Conservation (phyloP, 2,113 vertebrate genomes). For the Forbesichthys agassizii region DNA sequence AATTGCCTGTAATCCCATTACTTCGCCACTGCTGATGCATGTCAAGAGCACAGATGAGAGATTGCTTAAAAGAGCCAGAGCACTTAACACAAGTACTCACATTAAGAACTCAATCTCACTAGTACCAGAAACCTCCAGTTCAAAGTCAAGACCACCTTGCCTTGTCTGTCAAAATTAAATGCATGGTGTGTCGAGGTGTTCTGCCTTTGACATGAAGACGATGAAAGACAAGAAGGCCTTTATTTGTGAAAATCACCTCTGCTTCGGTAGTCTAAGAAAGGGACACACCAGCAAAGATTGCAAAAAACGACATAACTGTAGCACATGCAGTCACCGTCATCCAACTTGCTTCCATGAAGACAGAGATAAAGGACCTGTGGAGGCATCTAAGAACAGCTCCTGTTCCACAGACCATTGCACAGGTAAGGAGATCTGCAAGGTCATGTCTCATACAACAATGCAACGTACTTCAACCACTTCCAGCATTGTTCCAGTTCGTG, state of each 20-base stretch:
- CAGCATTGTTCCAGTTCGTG: slow-evolving; percentile 6
- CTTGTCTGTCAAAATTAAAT: slow-evolving; percentile 1
- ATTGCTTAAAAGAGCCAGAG: too few species aligned
- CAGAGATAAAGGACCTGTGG: not conserved
- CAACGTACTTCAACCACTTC: too few species aligned
- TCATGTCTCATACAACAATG: not conserved
- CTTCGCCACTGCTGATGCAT: too few species aligned
- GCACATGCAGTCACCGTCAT: not conserved
- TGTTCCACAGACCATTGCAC: slow-evolving; percentile 10
- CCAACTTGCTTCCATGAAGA: slow-evolving; percentile 16
- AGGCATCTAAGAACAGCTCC: slow-evolving; percentile 7
- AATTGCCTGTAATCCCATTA: too few species aligned
- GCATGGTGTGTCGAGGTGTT: slow-evolving; percentile 4
- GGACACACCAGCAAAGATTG: slow-evolving; percentile 11
- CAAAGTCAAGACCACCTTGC: not conserved
- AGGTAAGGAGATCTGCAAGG: slow-evolving; percentile 8
- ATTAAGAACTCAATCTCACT: too few species aligned
- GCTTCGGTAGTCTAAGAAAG: slow-evolving; percentile 13
- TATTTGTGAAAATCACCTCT: slow-evolving; percentile 11
- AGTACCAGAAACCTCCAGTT: not conserved
- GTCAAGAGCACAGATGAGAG: too few species aligned
- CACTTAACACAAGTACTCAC: too few species aligned
- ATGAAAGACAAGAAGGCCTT: slow-evolving; percentile 2
- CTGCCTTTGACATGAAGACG: slow-evolving; percentile 2
- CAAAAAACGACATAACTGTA: slow-evolving; percentile 10